Conservation (phyloP, 2,888 invertebrate species). For the Cerastis leucographa region DNA sequence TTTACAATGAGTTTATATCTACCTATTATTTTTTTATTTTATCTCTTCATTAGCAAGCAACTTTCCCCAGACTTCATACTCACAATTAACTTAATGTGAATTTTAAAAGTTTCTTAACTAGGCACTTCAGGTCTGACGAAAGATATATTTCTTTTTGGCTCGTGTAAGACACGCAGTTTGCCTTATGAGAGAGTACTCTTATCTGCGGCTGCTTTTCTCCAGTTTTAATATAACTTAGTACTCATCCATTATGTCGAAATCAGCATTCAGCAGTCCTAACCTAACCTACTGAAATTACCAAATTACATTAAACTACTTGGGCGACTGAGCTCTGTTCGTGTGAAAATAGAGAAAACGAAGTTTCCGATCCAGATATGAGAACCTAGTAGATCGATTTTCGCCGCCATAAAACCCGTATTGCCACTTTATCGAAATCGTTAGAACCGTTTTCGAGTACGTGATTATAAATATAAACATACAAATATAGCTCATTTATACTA, state of each 20-base stretch:
- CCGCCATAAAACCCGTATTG: neutral
- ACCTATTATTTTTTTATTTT: constrained; percentile 5
- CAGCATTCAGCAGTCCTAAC: neutral
- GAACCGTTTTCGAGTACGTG: neutral
- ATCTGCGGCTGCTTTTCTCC: neutral
- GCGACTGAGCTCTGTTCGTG: neutral
- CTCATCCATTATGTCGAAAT: neutral
- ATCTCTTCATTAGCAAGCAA: constrained; percentile 7
- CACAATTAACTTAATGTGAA: constrained; percentile 40
- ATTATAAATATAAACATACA: neutral
- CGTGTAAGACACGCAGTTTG: neutral
- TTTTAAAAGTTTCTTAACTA: constrained; percentile 54
- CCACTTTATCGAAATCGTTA: neutral
- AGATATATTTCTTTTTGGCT: constrained; percentile 9
- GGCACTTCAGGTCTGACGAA: neutral
- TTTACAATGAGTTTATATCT: neutral
- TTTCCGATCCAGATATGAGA: neutral
- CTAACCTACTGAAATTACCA: neutral
- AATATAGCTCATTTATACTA: neutral
- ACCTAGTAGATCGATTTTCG: neutral
- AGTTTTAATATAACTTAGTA: neutral
- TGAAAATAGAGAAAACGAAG: neutral
- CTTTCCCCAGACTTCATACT: constrained; percentile 9
- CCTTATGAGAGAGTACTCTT: neutral
- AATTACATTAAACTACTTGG: neutral